Conservation (phyloP, 2,113 vertebrate species). For the Orycteropus afer region DNA sequence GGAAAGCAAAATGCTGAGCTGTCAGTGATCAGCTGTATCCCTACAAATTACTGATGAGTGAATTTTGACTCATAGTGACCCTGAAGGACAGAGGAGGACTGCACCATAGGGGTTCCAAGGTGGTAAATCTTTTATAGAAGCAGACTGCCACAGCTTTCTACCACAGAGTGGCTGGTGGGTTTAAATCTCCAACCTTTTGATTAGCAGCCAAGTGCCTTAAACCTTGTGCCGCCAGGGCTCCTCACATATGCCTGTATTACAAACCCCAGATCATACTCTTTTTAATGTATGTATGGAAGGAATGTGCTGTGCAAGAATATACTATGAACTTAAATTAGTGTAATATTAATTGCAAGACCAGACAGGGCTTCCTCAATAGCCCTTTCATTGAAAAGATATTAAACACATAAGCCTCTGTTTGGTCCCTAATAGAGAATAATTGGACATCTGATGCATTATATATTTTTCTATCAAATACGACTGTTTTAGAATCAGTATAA, state of each 20-base stretch:
- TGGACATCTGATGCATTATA: background rate
- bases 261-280: background rate
- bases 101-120: too few species aligned
- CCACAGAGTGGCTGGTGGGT: too few species aligned
- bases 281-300: background rate
- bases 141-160: too few species aligned
- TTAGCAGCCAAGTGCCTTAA: too few species aligned
- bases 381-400: background rate
- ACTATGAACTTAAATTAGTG: background rate
- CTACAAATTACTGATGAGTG: too few species aligned
- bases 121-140: too few species aligned
- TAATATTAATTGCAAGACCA: background rate
- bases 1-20: background rate
- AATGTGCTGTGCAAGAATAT: background rate
- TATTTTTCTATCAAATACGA: background rate
- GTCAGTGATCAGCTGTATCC: background rate
- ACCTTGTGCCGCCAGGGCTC: too few species aligned
- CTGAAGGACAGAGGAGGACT: too few species aligned
- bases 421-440: background rate
- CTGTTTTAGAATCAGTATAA: background rate
- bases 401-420: background rate
- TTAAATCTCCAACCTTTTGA: too few species aligned
- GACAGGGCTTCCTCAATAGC: background rate
- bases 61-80: too few species aligned
- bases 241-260: too few species aligned